phyloP scores from a whole-genome alignment of 2,888 invertebrate genomes.

The Dilophus febrilis region DNA sequence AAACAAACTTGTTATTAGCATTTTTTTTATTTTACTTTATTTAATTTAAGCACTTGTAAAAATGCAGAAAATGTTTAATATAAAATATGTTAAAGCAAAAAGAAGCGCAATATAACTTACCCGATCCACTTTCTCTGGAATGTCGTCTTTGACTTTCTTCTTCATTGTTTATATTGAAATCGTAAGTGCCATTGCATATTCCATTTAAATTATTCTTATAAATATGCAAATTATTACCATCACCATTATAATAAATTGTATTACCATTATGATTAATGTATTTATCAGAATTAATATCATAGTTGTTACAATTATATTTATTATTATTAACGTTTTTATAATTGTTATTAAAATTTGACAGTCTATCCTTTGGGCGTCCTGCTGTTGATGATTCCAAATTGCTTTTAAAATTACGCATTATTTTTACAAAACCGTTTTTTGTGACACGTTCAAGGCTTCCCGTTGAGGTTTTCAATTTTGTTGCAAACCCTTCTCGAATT shows the following conservation, averaged over 20 bases:
- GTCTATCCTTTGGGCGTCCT: background rate
- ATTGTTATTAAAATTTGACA: background rate
- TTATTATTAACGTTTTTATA: conserved; percentile 10
- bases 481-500: conserved; percentile 53
- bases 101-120: no score
- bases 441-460: conserved; percentile 72
- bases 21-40: no score
- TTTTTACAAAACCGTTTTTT: conserved; percentile 64
- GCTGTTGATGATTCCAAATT: conserved; percentile 15
- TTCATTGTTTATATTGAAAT: conserved; percentile 17
- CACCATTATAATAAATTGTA: background rate
- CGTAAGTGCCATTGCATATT: background rate
- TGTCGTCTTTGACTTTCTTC: conserved; percentile 46
- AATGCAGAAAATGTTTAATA: no score
- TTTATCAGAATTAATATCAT: conserved; percentile 16
- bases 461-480: conserved; percentile 65
- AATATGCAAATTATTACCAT: background rate
- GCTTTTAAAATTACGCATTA: conserved; percentile 66
- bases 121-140: conserved; percentile 71
- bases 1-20: no score
- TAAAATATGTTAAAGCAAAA: no score
- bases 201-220: conserved; percentile 5
- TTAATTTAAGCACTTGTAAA: no score
- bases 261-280: conserved; percentile 18
- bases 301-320: conserved; percentile 13